These are phyloP conservation scores for Cisticola juncidis DNA, from an alignment of 2,113 vertebrate genomes.

Conservation along the genomic window DNA sequence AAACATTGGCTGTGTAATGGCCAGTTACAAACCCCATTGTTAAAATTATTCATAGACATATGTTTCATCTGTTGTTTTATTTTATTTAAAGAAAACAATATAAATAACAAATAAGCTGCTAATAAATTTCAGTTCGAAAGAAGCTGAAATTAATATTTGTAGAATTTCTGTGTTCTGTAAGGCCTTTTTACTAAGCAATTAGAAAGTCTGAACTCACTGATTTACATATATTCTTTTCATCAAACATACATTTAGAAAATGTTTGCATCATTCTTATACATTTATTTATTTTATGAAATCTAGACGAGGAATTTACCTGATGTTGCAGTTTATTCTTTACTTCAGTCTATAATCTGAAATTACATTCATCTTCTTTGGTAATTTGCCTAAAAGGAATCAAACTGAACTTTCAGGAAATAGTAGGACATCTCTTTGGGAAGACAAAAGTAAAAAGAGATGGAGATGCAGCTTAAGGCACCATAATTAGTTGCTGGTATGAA, in stretches of 20 bases:
- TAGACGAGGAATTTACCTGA: not conserved
- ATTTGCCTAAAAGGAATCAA: slow-evolving; percentile 11
- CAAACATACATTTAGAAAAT: not conserved
- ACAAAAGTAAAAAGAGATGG: not conserved
- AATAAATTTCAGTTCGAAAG: not conserved
- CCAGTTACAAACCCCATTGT: not conserved
- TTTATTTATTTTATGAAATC: not conserved
- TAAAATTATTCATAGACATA: not conserved
- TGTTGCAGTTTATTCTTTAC: not conserved
- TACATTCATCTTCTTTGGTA: not conserved
- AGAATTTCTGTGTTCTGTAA: not conserved
- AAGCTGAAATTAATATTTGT: not conserved
- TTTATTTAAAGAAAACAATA: not conserved
- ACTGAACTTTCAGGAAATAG: not conserved
- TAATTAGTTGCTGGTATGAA: slow-evolving; percentile 6
- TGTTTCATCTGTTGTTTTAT: not conserved
- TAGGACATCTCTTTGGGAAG: not conserved
- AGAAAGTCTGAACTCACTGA: not conserved
- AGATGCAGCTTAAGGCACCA: not conserved
- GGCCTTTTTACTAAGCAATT: not conserved
- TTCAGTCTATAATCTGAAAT: not conserved
- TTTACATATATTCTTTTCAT: not conserved
- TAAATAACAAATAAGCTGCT: not conserved
- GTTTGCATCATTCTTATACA: not conserved
- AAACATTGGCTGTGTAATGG: not conserved